phyloP scores from a whole-genome alignment of 2,888 invertebrate genomes.

The Erpobdella octoculata region DNA sequence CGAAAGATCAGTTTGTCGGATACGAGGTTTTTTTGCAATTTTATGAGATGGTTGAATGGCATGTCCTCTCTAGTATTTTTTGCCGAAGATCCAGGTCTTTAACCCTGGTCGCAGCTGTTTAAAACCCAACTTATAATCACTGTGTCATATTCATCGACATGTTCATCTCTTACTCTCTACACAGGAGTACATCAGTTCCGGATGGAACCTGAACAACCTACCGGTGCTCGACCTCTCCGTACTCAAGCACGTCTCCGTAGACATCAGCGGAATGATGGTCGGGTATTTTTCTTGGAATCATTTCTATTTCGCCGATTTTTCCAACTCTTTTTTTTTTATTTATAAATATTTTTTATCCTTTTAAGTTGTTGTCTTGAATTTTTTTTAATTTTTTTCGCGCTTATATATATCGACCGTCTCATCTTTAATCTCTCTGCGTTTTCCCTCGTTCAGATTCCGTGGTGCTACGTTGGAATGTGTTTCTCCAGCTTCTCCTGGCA shows the following conservation, averaged over 20 bases:
- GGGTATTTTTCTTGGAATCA: slow-evolving; percentile 16
- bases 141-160: no score
- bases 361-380: no score
- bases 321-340: no score
- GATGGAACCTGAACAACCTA: slow-evolving; percentile 96
- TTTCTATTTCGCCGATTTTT: no score
- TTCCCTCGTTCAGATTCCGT: slow-evolving; percentile 62
- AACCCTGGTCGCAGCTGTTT: no score
- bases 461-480: slow-evolving; percentile 99
- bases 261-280: slow-evolving; percentile 95
- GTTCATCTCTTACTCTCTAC: no score
- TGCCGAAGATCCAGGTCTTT: no score
- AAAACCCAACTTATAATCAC: no score
- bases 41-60: neutral
- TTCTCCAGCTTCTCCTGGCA: slow-evolving; percentile 99
- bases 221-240: slow-evolving; percentile 80
- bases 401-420: no score
- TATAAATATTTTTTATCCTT: no score
- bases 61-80: no score
- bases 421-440: neutral
- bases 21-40: slow-evolving; percentile 59
- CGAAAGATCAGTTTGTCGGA: slow-evolving; percentile 69
- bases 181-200: slow-evolving; percentile 58
- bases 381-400: no score
- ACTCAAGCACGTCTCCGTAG: slow-evolving; percentile 87